Evolutionary conservation across 2,797 vertebrate genomes (phyloP).

Genomic region (Nasua narica): DNA sequence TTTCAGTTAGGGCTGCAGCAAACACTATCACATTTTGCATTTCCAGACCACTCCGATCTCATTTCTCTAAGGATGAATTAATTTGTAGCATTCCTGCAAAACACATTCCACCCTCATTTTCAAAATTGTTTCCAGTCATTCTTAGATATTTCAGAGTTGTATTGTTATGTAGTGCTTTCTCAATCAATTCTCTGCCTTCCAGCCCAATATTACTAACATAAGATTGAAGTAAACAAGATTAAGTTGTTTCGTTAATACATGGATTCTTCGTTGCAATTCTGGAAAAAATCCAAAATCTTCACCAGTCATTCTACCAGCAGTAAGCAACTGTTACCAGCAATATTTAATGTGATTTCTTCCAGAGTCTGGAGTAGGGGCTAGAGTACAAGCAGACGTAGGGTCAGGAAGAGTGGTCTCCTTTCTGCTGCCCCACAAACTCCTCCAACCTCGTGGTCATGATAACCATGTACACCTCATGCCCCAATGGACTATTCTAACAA

Average conservation of each 20-base stretch:
- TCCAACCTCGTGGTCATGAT: background rate
- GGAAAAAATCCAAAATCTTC: slow-evolving; percentile 80
- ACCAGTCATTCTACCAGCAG: slow-evolving; percentile 80
- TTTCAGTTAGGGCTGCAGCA: slow-evolving; percentile 84
- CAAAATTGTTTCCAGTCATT: slow-evolving; percentile 92
- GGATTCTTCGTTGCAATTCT: slow-evolving; percentile 74
- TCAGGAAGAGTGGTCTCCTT: background rate
- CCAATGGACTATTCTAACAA: background rate
- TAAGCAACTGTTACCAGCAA: slow-evolving; percentile 84
- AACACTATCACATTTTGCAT: slow-evolving; percentile 85
- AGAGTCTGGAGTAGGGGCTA: background rate
- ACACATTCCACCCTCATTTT: slow-evolving; percentile 85
- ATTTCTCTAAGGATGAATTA: slow-evolving; percentile 87
- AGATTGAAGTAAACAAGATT: slow-evolving; percentile 86
- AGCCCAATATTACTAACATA: slow-evolving; percentile 87
- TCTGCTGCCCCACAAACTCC: background rate
- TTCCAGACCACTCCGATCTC: slow-evolving; percentile 89
- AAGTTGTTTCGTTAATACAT: slow-evolving; percentile 80
- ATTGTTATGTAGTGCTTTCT: slow-evolving; percentile 85
- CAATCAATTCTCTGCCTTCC: slow-evolving; percentile 85
- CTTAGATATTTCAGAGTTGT: slow-evolving; percentile 82
- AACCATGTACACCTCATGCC: background rate
- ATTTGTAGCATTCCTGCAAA: slow-evolving; percentile 86
- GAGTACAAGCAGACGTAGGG: background rate
- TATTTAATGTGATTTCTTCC: slow-evolving; percentile 77